Conservation (phyloP, 2,888 invertebrate species). For the Carcina quercana region DNA sequence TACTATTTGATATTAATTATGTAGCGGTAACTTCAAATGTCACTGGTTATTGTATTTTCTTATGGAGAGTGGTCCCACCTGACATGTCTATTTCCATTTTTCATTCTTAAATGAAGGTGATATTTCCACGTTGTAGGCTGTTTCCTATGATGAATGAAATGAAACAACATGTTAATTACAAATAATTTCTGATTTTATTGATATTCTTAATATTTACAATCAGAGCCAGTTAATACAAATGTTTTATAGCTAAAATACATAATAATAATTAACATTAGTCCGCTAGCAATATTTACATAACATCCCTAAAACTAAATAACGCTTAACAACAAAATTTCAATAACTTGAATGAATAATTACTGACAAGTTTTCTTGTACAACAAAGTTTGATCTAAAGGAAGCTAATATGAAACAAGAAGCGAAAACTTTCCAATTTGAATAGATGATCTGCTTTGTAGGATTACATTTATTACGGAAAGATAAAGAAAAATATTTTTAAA, state of each 20-base stretch:
- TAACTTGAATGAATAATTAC: neutral
- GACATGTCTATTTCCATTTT: no score
- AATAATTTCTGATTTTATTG: conserved; percentile 55
- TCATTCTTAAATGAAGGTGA: no score
- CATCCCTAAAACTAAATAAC: conserved; percentile 70
- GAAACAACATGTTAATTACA: conserved; percentile 36
- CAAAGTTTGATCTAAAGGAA: neutral
- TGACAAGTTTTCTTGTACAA: neutral
- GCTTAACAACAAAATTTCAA: conserved; percentile 25
- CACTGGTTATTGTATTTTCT: no score
- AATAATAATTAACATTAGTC: conserved; percentile 18
- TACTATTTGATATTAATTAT: no score
- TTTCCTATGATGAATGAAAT: no score
- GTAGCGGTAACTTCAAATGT: no score
- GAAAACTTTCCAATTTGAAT: no score
- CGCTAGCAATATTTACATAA: conserved; percentile 56
- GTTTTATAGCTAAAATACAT: conserved; percentile 20
- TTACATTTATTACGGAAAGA: no score
- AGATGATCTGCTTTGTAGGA: no score
- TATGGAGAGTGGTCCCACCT: no score
- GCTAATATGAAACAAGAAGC: neutral
- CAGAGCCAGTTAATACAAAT: conserved; percentile 20
- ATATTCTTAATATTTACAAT: conserved; percentile 47
- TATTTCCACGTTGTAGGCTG: no score
- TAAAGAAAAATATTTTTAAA: no score